Percentiles rank a stretch among this genome's conserved stretches.
These are phyloP conservation scores for Distichodus sexfasciatus DNA, from an alignment of 2,797 vertebrate species.

Conservation along the genomic window DNA sequence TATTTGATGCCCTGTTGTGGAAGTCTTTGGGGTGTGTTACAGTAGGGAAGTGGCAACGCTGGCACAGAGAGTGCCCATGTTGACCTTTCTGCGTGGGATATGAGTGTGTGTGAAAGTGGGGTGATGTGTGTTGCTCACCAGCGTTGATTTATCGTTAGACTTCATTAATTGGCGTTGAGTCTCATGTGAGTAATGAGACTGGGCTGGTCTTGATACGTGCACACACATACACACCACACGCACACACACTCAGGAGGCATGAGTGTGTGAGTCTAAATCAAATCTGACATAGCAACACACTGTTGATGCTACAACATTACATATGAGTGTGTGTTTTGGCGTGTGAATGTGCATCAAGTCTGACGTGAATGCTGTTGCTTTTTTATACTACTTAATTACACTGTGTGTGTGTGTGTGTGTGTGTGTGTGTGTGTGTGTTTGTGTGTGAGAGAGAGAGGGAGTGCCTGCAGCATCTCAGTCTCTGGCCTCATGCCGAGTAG, in stretches of 20 bases:
- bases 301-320: no score
- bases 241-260: neutral
- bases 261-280: neutral
- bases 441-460: neutral
- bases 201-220: constrained; percentile 7
- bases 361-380: no score
- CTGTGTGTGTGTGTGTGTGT: neutral
- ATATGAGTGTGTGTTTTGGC: no score
- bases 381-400: no score
- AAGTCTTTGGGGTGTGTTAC: no score
- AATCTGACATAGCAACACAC: no score
- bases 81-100: neutral
- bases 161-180: constrained; percentile 24
- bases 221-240: neutral
- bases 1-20: no score
- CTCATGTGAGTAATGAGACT: constrained; percentile 12
- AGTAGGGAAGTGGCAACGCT: no score
- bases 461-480: neutral
- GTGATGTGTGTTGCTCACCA: neutral
- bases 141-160: neutral
- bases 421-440: neutral
- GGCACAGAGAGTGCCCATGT: neutral
- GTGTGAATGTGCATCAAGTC: no score
- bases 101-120: neutral
- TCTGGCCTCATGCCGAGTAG: constrained; percentile 19